Base-by-base conservation (phyloP, 2,113 vertebrate species). In the Sminthopsis crassicaudata region DNA sequence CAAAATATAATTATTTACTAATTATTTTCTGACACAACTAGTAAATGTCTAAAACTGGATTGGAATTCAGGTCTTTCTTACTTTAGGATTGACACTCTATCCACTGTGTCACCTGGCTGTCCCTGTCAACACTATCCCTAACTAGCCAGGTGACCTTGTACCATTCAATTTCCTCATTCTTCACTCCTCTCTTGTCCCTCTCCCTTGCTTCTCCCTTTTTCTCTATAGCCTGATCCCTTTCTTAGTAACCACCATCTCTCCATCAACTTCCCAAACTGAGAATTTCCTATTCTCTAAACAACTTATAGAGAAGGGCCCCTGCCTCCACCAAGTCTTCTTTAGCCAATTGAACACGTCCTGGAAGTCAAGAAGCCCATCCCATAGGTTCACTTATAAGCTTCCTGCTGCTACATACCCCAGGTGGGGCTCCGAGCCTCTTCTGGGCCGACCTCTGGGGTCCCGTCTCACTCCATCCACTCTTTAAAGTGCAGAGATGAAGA, bases 311-410 rank as follows among this genome's bases (percentile, higher is more conserved):
- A 42, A 84, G 67, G 19, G 67, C n/a, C n/a, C 19, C 60, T 25
- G 8, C n/a, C 60, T 5, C 60, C 7, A 42, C 53, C 54, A 51
- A 67, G 27, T 60, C 0, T n/a, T 10, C 42, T 30, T 50, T 97
- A 98, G 53, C 98, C 99, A 95, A 99, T 99, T 0, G 98, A 99
- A 16, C 99, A 99, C 99, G 1, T 99, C 99, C 9, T 99, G 98
- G n/a, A 94, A 96, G 99, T 52, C 89, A 9, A 46, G n/a, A 93
- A 53, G 94, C 94, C 46, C 91, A 89, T 60, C 25, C 90, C 55
- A 91, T 42, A 30, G 16, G 92, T 92, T 92, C 52, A 89, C 88
- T 42, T 0, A 52, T 42, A 55, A 76, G 36, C 48, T 30, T 84
- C 76, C 90, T 93, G 93, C 91, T 76, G 54, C 90, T 90, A 27